Base-by-base conservation (phyloP, 2,888 invertebrate species). In the Sarcophaga variegata region DNA sequence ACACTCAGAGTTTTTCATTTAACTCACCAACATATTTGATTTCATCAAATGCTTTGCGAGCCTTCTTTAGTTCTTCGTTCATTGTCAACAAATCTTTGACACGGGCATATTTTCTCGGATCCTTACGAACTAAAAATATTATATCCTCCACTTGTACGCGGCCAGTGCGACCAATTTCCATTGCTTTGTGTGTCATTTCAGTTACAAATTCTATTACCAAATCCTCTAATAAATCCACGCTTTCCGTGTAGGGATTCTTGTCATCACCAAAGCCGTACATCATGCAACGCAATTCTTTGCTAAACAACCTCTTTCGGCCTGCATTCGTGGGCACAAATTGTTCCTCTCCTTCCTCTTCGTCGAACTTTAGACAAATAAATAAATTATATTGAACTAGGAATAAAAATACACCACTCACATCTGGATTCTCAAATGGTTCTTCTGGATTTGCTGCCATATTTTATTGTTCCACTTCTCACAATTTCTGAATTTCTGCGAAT, bases 231-330 rank as follows among this genome's bases (percentile, higher is more conserved):
- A 99, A 95, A 93, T 99, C 99, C 0, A 99, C 99, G 92, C 99
- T 99, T 94, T 99, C 99, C 2, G 99, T 99, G 91, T 98, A 99
- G 0, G 99, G 99, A 94, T 99, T 99, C 93, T 98, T 98, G 92
- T 99, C 99, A 93, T 99, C 99, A 5, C 99, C 99, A 94, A 99
- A 99, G 0, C 99, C 99, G 93, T 98, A 99, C 98, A 99, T 99
- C 99, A 99, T 99, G 90, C 98, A 98, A 49, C 98, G 95, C 64
- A 99, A 94, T 93, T 98, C 98, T 93, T 98, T 98, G 83, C 98
- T 98, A 90, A 98, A 98, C 2, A 98, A 93, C 67, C 98, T 94
- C 93, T 98, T 98, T 54, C 97, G 94, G 5, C 97, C 97, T 2
- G 95, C 94, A 14, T 95, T 95, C 59, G 95, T 95, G 0, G 95